Evolutionary conservation across 1,140 invertebrate species (phyloP), one percentile per base, ranked within the genome.

Genomic region (Drosophila miranda): DNA sequence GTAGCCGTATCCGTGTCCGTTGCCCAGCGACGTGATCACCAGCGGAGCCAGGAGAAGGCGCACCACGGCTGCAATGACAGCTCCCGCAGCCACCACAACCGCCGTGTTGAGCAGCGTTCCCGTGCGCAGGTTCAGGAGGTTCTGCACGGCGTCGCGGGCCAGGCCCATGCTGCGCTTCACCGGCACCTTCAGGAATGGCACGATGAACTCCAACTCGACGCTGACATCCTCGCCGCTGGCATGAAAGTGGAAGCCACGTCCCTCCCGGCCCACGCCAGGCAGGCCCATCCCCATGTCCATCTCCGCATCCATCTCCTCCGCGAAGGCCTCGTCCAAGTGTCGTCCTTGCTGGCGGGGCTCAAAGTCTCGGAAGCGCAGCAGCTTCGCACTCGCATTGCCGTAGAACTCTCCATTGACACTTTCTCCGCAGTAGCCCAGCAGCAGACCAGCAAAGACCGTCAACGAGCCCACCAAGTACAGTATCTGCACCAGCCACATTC

Each of bases 141-240:
- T 82, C 7, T 68, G 75, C 4, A 89, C 28, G 0, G 88, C 78
- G 38, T 78, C 57, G 0, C 78, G 54, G 14, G 89, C 81, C 41
- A 90, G 7, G 3, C 66, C 49, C 51, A 90, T 79, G 67, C 83
- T 86, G 3, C 88, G 62, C 21, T 63, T 62, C 0, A 86, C 72
- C 0, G 89, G 89, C 6, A 90, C 26, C 0, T 62, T 56, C 0
- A 90, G 7, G 26, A 90, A 86, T 0, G 89, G 89, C 16, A 90
- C 62, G 4, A 90, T 89, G 23, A 90, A 90, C 51, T 90, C 89
- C 64, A 90, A 7, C n/a, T 90, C 89, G 26, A 90, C 75, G 46
- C 63, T 81, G 11, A 90, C 69, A 62, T 90, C 89, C 30, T 74
- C 67, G 14, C 64, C 88, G 26, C 54, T 78, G n/a, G 83, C 78